A percentile compares a stretch with the other conserved stretches of the same genome.
These are phyloP conservation scores for Chaitophorus viminalis DNA, from an alignment of 2,888 invertebrate genomes.

Conservation along the genomic window DNA sequence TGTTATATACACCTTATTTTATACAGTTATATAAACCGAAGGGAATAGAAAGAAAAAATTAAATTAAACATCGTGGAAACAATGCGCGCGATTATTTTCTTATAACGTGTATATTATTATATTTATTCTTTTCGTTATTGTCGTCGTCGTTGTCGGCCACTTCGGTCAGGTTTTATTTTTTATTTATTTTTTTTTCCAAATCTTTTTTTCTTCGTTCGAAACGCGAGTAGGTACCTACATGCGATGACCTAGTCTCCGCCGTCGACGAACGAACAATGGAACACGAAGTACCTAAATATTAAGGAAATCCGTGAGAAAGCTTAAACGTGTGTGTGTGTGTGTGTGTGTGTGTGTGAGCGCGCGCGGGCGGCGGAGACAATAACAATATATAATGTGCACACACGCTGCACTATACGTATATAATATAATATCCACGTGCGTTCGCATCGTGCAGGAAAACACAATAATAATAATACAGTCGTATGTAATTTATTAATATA, in stretches of 20 bases:
- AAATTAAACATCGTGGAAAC: conserved; percentile 15
- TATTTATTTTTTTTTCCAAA: not conserved
- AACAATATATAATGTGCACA: not conserved
- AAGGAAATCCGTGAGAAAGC: conserved; percentile 55
- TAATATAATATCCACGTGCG: not conserved
- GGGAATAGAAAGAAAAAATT: not conserved
- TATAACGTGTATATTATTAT: not conserved
- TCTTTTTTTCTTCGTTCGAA: not conserved
- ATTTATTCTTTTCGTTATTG: conserved; percentile 9
- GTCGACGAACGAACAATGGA: conserved; percentile 34
- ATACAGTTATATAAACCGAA: conserved; percentile 4
- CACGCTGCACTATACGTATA: too few relatives aligned
- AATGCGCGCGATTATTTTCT: conserved; percentile 20
- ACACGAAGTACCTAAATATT: conserved; percentile 26
- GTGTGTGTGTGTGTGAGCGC: not conserved
- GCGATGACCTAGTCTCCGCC: conserved; percentile 40
- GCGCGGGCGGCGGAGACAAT: conserved; percentile 3
- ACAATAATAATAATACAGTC: not conserved
- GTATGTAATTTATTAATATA: not conserved
- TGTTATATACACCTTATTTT: too few relatives aligned
- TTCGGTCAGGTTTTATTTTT: not conserved
- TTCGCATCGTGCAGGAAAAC: not conserved
- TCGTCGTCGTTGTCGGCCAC: not conserved
- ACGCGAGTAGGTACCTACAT: not conserved
- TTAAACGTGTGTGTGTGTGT: too few relatives aligned